A percentile compares a stretch with the other conserved stretches of the same genome.
phyloP scores from a whole-genome alignment of 2,113 vertebrate genomes.

The Tyrannus savana region DNA sequence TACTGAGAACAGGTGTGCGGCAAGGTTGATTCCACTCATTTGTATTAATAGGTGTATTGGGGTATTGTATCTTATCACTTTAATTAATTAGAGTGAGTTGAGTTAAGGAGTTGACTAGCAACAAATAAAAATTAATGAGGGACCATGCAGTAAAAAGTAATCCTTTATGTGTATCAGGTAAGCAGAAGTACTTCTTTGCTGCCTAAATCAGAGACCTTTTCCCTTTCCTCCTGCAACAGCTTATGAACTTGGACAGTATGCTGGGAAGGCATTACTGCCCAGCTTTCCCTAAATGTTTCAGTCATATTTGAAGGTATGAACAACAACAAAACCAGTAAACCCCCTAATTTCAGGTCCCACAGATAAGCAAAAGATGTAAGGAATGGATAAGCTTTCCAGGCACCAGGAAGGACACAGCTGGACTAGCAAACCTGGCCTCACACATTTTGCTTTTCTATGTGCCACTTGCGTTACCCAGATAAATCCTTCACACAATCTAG shows the following conservation, averaged over 20 bases:
- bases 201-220: background rate
- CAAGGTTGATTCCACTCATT: constrained; percentile 38
- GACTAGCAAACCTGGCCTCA: background rate
- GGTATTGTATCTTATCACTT: background rate
- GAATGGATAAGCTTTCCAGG: background rate
- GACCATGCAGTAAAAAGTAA: background rate
- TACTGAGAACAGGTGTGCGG: constrained; percentile 55
- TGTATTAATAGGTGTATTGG: constrained; percentile 58
- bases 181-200: background rate
- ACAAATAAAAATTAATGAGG: constrained; percentile 46
- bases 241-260: background rate
- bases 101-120: constrained; percentile 19
- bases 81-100: constrained; percentile 72
- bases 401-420: background rate
- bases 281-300: background rate
- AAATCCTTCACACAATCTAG: background rate
- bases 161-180: background rate
- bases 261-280: background rate
- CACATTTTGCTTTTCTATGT: background rate
- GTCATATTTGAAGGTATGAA: background rate
- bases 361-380: background rate
- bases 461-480: background rate
- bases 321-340: background rate
- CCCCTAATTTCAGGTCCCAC: background rate
- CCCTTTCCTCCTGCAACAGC: background rate